Percentiles rank a stretch among this genome's conserved stretches.
phyloP scores from a whole-genome alignment of 2,888 invertebrate species.

The Yponomeuta plumbellus region DNA sequence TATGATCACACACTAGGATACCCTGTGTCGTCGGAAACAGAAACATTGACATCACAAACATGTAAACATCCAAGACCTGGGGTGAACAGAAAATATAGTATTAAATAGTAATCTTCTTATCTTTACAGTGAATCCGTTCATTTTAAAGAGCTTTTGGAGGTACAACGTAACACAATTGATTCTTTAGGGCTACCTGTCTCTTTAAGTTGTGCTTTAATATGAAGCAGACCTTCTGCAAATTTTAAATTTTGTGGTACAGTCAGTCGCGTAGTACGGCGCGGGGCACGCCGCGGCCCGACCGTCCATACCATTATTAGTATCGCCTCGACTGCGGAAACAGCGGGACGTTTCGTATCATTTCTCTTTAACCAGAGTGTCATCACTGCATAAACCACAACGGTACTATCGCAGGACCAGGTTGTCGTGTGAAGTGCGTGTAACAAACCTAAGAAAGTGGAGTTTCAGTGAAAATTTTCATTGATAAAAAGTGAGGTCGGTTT shows the following conservation, averaged over 20 bases:
- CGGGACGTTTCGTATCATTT: slow-evolving; percentile 37
- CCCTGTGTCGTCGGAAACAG: no score
- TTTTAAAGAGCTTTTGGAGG: no score
- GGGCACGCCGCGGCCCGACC: not conserved
- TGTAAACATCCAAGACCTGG: no score
- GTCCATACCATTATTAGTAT: slow-evolving; percentile 41
- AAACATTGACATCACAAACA: no score
- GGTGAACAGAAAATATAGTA: no score
- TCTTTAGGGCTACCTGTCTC: not conserved
- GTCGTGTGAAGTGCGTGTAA: not conserved
- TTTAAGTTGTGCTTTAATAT: not conserved
- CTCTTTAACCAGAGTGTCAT: not conserved
- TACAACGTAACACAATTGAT: no score
- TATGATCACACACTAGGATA: no score
- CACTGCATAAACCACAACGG: not conserved
- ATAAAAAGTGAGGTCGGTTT: not conserved
- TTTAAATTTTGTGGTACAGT: not conserved
- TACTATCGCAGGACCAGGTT: not conserved
- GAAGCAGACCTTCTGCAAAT: not conserved
- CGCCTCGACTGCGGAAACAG: slow-evolving; percentile 46
- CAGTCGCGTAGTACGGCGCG: not conserved
- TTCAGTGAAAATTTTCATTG: not conserved
- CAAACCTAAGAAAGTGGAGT: not conserved
- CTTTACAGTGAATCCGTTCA: no score
- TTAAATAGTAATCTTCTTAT: no score